Evolutionary conservation across 2,113 vertebrate species (phyloP).

Genomic region (human (Homo sapiens)): DNA sequence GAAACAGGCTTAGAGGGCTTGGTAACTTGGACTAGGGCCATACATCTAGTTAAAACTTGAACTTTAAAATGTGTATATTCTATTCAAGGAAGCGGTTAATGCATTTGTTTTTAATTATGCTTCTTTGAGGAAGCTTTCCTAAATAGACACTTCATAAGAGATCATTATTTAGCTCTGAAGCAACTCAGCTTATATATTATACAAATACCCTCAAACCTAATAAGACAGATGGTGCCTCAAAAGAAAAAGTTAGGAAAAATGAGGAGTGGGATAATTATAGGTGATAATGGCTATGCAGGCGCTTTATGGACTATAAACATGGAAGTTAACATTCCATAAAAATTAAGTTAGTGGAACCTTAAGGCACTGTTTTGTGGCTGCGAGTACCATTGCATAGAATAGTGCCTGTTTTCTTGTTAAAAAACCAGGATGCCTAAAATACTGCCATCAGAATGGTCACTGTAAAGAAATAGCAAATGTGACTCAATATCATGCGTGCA

Average conservation of each 20-base stretch:
- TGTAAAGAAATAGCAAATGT: background rate
- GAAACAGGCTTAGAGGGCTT: background rate
- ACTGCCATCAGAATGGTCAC: background rate
- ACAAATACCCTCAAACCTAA: slow-evolving; percentile 22
- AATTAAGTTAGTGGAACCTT: background rate
- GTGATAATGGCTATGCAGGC: background rate
- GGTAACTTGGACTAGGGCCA: background rate
- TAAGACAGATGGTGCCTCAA: background rate
- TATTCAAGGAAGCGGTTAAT: background rate
- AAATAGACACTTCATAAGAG: background rate
- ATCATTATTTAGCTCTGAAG: slow-evolving; percentile 22
- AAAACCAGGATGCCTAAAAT: background rate
- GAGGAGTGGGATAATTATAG: background rate
- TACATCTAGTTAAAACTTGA: background rate
- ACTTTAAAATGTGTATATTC: background rate
- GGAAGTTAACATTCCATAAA: background rate
- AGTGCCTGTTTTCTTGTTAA: background rate
- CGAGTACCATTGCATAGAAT: background rate
- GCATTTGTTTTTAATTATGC: background rate
- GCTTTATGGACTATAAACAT: background rate
- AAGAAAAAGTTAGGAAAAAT: background rate
- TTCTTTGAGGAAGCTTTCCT: background rate
- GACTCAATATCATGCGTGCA: background rate
- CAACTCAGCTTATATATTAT: background rate
- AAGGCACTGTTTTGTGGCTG: background rate